These are phyloP conservation scores for Micoletzkya japonica DNA, from an alignment of 2,888 invertebrate genomes.

Conservation along the genomic window DNA sequence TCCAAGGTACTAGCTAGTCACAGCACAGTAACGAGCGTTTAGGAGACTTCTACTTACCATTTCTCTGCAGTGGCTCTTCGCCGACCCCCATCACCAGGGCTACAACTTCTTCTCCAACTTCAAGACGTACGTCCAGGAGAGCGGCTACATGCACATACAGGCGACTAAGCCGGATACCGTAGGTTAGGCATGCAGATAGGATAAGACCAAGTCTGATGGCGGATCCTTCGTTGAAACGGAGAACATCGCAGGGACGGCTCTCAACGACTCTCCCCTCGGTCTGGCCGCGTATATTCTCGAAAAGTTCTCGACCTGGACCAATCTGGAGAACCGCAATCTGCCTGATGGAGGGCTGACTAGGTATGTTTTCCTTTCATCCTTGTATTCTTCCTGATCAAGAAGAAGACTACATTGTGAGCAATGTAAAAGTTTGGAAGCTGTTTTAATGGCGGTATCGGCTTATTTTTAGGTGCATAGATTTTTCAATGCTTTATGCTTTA, in stretches of 20 bases:
- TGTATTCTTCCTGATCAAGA: no score
- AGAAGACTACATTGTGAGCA: no score
- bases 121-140: conserved; percentile 64
- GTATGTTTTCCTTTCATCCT: not conserved
- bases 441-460: no score
- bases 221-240: no score
- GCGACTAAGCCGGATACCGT: conserved; percentile 86
- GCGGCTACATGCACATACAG: conserved; percentile 76
- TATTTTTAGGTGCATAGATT: no score
- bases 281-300: conserved; percentile 87
- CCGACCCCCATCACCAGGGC: not conserved
- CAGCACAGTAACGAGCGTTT: no score
- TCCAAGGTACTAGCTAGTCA: conserved; percentile 6
- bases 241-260: conserved; percentile 74
- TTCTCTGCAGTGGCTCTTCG: conserved; percentile 8
- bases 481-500: no score
- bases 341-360: conserved; percentile 73
- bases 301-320: conserved; percentile 81
- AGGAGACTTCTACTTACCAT: not conserved
- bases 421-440: not conserved
- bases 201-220: no score
- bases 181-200: no score
- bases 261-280: conserved; percentile 81
- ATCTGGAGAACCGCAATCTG: conserved; percentile 65
- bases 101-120: not conserved